Evolutionary conservation across 2,797 vertebrate genomes (phyloP), one percentile per base, ranked within the genome.

Genomic region (Myotis daubentonii): DNA sequence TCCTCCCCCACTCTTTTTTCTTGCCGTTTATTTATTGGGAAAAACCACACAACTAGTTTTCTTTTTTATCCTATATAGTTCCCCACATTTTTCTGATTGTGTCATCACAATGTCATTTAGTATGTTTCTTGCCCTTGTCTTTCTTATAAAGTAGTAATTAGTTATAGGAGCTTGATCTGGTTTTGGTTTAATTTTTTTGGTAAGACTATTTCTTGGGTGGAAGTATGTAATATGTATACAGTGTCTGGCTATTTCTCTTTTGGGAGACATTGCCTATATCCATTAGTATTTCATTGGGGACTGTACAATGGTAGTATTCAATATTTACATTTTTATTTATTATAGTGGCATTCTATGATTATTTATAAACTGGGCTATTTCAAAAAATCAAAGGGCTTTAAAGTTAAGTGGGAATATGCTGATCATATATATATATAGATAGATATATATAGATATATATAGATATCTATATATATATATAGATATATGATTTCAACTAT

Each of bases 61-160:
- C 28, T 82, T 75, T 79, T 74, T 44, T 23, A 74, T 86, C 4
- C 7, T 53, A 20, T 17, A 33, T n/a, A 49, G n/a, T 71, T 28
- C 6, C 22, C 12, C 28, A 82, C 8, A 25, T 62, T 68, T 93
- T 60, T 57, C 38, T 81, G 65, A 81, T 72, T 74, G 47, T 6
- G 51, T 51, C 16, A 30, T 78, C 23, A 44, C 30, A 36, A 44
- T 36, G 41, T 78, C 30, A 86, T 78, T 68, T 83, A 53, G 10
- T 30, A 79, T 72, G 23, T 91, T 95, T 92, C 68, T 92, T 78
- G 49, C 8, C 30, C 17, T 22, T 44, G 3, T 74, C 8, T 89
- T 82, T 81, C 53, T n/a, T 71, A 9, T 79, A 89, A 93, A 38
- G 47, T 94, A 47, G 6, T 72, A 85, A 81, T 44, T 75, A 71